Percentiles rank a stretch among this genome's conserved stretches.
These are phyloP conservation scores for Calephelis virginiensis DNA, from an alignment of 1,140 invertebrate species.

Conservation along the genomic window DNA sequence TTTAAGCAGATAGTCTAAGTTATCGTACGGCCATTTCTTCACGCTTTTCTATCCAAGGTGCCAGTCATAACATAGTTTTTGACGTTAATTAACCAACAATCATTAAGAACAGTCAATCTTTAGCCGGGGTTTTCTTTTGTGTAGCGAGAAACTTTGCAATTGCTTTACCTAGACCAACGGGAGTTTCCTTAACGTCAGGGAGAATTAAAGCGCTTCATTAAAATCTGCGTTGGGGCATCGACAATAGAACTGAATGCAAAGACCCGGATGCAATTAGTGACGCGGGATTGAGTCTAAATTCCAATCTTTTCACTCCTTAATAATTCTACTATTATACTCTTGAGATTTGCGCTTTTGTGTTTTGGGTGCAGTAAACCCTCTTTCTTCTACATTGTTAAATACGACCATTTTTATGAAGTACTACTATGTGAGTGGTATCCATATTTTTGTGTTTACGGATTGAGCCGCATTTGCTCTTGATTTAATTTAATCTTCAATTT, in stretches of 20 bases:
- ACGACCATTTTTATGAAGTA: not conserved
- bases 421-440: too few species aligned
- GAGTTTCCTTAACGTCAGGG: constrained; percentile 33
- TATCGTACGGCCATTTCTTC: not conserved
- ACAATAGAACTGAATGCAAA: constrained; percentile 40
- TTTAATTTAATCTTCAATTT: too few species aligned
- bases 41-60: not conserved
- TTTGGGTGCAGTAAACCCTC: not conserved
- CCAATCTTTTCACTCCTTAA: constrained; percentile 24
- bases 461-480: too few species aligned
- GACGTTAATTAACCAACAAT: constrained; percentile 46
- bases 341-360: constrained; percentile 2
- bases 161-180: constrained; percentile 42
- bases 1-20: too few species aligned
- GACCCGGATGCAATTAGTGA: constrained; percentile 51
- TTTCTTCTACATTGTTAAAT: constrained; percentile 1
- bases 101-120: constrained; percentile 55
- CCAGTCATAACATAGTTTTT: constrained; percentile 9
- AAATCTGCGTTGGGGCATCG: constrained; percentile 42
- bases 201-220: constrained; percentile 65
- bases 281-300: constrained; percentile 24
- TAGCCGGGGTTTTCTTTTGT: constrained; percentile 42
- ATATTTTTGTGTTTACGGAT: too few species aligned
- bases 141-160: constrained; percentile 50
- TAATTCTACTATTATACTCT: constrained; percentile 21